Conservation (phyloP, 1,140 invertebrate species). For the Anadara kagoshimensis region DNA sequence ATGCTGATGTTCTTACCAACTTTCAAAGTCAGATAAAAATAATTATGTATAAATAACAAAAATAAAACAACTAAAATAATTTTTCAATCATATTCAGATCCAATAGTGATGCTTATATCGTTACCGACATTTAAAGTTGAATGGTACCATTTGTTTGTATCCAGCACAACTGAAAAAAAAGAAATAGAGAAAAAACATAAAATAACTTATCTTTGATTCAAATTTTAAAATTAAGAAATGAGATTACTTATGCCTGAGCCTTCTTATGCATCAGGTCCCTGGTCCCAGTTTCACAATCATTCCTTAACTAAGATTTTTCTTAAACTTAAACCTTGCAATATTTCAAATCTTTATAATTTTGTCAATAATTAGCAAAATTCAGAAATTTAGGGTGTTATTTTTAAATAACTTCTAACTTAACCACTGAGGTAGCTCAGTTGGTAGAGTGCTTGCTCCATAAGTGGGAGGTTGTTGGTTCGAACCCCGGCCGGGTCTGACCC, state of each 20-base stretch:
- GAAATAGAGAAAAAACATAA: neutral
- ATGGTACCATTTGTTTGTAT: slow-evolving; percentile 97
- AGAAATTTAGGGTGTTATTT: neutral
- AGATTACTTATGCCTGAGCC: neutral
- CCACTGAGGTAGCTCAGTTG: neutral
- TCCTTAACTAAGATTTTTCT: too few species aligned
- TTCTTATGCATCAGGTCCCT: neutral
- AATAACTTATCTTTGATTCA: neutral
- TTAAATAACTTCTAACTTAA: neutral
- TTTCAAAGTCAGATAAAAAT: too few species aligned
- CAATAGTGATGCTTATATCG: slow-evolving; percentile 95
- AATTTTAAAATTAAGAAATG: neutral
- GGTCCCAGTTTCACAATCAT: too few species aligned
- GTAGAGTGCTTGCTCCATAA: too few species aligned
- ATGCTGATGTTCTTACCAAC: too few species aligned
- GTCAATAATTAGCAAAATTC: neutral
- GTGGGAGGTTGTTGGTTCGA: too few species aligned
- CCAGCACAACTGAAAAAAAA: slow-evolving; percentile 77
- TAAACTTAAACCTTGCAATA: too few species aligned
- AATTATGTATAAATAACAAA: too few species aligned
- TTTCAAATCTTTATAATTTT: too few species aligned
- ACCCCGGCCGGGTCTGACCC: too few species aligned
- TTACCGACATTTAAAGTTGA: slow-evolving; percentile 89
- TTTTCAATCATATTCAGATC: slow-evolving; percentile 89
- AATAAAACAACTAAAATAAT: too few species aligned